Base-by-base conservation (phyloP, 2,797 vertebrate species). In the Propithecus perrieri region DNA sequence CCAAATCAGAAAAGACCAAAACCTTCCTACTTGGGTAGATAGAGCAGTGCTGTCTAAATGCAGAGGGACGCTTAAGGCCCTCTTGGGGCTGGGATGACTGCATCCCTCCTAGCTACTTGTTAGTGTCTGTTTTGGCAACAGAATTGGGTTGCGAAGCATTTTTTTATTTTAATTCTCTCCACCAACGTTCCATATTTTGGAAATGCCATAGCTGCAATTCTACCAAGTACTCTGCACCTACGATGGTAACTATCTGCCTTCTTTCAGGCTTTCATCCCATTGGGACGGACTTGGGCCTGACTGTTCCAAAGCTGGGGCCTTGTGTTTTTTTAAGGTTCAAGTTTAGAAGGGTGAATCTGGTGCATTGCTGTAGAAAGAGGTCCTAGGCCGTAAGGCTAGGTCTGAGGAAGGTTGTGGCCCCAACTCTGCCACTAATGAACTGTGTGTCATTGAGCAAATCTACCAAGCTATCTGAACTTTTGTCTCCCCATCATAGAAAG, bases 71-170 rank as follows among this genome's bases (percentile, higher is more conserved):
- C 11, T 53, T 41, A 88, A 41, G 85, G 83, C 79, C 48, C 61
- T 41, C n/a, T 72, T 50, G 85, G 67, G 57, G 10, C 7, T 9
- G 24, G 5, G 17, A 75, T 79, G n/a, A 41, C 24, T 55, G 8
- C 41, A 4, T n/a, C 30, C 12, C 3, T 89, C 67, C n/a, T 48
- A 61, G 33, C 28, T 92, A 17, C 74, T 75, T 78, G 14, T 84
- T 85, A 50, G 12, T 80, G 33, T 89, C 96, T 95, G 35, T 88
- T 89, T 92, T 86, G 94, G 81, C 67, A 91, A 85, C n/a, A 38
- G 38, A 48, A 83, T 55, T 71, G 41, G 41, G 35, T 89, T 90
- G 75, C 22, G 48, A 83, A 90, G 57, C 50, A 53, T 57, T 96
- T 94, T 30, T 83, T 72, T 9, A 6, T 41, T 28, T n/a, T 1